Evolutionary conservation across 1,140 invertebrate genomes (phyloP).

Genomic region (Drosophila murphyi): DNA sequence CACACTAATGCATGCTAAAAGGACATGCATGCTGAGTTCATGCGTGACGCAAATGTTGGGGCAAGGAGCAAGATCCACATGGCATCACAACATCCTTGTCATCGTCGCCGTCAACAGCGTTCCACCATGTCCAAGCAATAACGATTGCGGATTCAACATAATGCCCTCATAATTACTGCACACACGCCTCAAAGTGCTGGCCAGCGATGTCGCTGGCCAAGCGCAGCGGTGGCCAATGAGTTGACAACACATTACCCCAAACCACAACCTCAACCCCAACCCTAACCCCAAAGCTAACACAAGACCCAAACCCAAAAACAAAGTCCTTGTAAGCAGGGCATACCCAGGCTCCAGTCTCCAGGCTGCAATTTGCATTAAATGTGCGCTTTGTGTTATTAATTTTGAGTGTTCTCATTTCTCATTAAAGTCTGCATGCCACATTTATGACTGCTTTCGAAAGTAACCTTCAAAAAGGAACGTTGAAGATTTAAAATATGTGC

Average conservation of each 20-base stretch:
- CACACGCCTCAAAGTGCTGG: slow-evolving; percentile 49
- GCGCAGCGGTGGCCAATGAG: slow-evolving; percentile 33
- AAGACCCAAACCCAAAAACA: slow-evolving; percentile 6
- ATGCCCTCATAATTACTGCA: slow-evolving; percentile 82
- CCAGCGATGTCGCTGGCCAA: slow-evolving; percentile 8
- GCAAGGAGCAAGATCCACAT: slow-evolving; percentile 50
- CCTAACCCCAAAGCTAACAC: neutral
- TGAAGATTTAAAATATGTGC: slow-evolving; percentile 20
- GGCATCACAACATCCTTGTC: slow-evolving; percentile 42
- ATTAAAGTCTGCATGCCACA: slow-evolving; percentile 68
- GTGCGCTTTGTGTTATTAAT: slow-evolving; percentile 81
- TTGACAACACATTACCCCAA: slow-evolving; percentile 36
- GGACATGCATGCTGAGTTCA: slow-evolving; percentile 44
- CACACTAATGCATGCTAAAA: neutral
- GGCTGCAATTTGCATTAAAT: slow-evolving; percentile 80
- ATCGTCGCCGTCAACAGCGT: slow-evolving; percentile 15
- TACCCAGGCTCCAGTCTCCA: slow-evolving; percentile 21
- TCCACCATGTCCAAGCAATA: slow-evolving; percentile 82
- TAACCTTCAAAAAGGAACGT: slow-evolving; percentile 10
- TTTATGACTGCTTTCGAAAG: slow-evolving; percentile 60
- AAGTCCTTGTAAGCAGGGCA: neutral
- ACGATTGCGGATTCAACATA: slow-evolving; percentile 81
- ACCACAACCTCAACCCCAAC: slow-evolving; percentile 4
- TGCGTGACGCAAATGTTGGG: slow-evolving; percentile 74
- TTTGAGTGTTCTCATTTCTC: slow-evolving; percentile 64